Percentiles rank a stretch among this genome's conserved stretches.
Conservation (phyloP, 2,113 vertebrate genomes). For the human region GRCh38 chr1:95995501-95996000, state of each 20-base stretch:
- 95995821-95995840: not conserved
- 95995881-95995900: not conserved
- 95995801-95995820: constrained; percentile 9
- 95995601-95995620: constrained; percentile 38
- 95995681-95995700: not conserved
- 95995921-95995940: not conserved
- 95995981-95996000: not conserved
- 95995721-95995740: constrained; percentile 18
- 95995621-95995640: constrained; percentile 1
- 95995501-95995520: not conserved
- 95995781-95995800: not conserved
- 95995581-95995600: not conserved
- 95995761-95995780: constrained; percentile 58
- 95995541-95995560: not conserved
- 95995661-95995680: not conserved
- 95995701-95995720: not conserved
- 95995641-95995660: constrained; percentile 24
- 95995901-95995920: not conserved
- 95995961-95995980: not conserved
- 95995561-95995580: not conserved
- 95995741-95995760: constrained; percentile 48
- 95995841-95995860: not conserved
- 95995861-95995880: not conserved
- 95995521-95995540: not conserved
- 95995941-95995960: not conserved